phyloP scores from a whole-genome alignment of 2,888 invertebrate genomes.

The Parasteatoda lunata region DNA sequence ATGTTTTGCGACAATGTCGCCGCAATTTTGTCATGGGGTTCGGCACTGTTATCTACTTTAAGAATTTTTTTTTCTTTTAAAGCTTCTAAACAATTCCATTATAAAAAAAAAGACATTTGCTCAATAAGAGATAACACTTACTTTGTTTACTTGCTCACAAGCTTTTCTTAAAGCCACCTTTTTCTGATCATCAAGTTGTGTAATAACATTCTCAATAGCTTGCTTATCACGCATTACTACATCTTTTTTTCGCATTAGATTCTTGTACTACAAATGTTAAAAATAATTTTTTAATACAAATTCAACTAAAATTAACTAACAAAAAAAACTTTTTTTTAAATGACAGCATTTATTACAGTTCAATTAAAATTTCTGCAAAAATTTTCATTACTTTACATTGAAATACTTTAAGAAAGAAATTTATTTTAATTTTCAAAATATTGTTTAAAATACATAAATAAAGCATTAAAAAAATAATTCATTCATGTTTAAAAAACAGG shows the following conservation, averaged over 20 bases:
- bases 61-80: too few species aligned
- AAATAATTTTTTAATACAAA: neutral
- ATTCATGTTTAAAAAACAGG: neutral
- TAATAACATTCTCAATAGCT: conserved; percentile 85
- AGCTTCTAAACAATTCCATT: too few species aligned
- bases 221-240: conserved; percentile 85
- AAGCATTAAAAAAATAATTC: neutral
- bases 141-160: conserved; percentile 86
- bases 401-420: neutral
- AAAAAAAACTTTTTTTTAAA: neutral
- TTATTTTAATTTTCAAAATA: neutral
- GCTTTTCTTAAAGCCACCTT: conserved; percentile 86
- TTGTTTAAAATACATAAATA: neutral
- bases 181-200: conserved; percentile 92
- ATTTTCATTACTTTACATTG: neutral
- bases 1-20: too few species aligned
- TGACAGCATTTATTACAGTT: neutral
- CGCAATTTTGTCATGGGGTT: too few species aligned
- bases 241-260: conserved; percentile 81
- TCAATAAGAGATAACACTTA: conserved; percentile 67
- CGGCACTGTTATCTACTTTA: too few species aligned
- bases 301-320: neutral
- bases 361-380: too few species aligned
- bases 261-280: conserved; percentile 78
- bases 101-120: too few species aligned